A percentile compares a stretch with the other conserved stretches of the same genome.
phyloP scores from a whole-genome alignment of 64 coral and sea anemone species.

The Montipora sp. region DNA sequence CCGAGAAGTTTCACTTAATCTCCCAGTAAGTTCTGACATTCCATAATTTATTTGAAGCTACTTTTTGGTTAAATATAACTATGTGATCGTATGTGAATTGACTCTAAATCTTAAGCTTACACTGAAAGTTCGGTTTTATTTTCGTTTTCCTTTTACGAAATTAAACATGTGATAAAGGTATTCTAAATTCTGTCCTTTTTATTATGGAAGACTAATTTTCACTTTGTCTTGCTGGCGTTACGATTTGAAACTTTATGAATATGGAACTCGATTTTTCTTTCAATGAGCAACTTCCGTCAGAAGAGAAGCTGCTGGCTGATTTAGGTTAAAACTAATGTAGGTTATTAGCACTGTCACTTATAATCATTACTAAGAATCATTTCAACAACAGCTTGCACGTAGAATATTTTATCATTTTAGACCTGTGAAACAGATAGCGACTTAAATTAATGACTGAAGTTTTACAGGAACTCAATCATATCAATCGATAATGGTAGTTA shows the following conservation, averaged over 20 bases:
- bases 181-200: background rate
- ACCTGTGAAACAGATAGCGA: too few relatives aligned
- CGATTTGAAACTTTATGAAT: background rate
- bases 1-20: conserved; percentile 85
- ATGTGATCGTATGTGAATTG: background rate
- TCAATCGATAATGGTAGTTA: too few relatives aligned
- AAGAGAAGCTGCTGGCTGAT: background rate
- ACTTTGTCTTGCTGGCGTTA: too few relatives aligned
- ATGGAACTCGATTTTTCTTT: background rate
- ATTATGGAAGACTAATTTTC: background rate
- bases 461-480: too few relatives aligned
- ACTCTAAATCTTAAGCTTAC: background rate
- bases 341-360: background rate
- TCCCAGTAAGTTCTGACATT: conserved; percentile 61
- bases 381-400: background rate
- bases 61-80: background rate
- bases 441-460: too few relatives aligned
- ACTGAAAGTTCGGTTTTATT: background rate
- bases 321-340: background rate
- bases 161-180: background rate
- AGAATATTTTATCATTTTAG: background rate
- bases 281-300: background rate
- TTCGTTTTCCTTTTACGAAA: conserved; percentile 18
- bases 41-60: background rate
- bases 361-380: background rate